Evolutionary conservation across 1,140 invertebrate genomes (phyloP), one percentile per base, ranked within the genome.

Genomic region (Trichonephila inaurata): DNA sequence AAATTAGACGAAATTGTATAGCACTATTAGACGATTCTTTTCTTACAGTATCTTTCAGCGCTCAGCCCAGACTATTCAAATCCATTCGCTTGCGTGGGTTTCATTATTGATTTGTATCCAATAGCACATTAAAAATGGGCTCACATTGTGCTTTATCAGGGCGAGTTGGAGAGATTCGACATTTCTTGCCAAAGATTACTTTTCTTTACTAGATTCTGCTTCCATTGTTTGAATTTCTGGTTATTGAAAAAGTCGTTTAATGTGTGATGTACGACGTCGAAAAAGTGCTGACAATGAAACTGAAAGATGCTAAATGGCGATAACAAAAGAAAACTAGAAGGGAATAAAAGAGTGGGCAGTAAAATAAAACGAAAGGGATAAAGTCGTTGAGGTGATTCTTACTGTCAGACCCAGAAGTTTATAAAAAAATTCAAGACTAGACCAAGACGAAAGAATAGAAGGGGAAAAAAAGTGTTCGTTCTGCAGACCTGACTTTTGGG

Each of bases 101-200:
- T 33, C 72, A 40, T 69, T 24, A 69, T 33, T 77, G 72, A 77
- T 77, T 77, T 77, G 19, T 77, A 77, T 18, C 72, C 51, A 51
- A 51, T 51, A 51, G 7, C 51, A 51, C 10, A 16, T 16, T 18
- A 40, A 18, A 2, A 18, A 18, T 14, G 24, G n/a, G 28, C 33
- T 77, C 28, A 18, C 28, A 33, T 77, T 77, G 28, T 77, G 3
- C 28, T 40, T 77, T 77, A 77, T 77, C 72, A 40, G 24, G 24
- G 18, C 28, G 4, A 51, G 16, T 7, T 33, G 33, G 16, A 40
- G 33, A 33, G 6, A 14, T 18, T 40, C 69, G 69, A 5, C 33
- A 62, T 77, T 77, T 77, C 69, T 77, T 77, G 40, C 69, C 14
- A 16, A 33, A 40, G 14, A 19, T 77, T 77, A 77, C 28, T 19